Evolutionary conservation across 2,113 vertebrate genomes (phyloP).

Genomic region (Engystomops pustulosus): DNA sequence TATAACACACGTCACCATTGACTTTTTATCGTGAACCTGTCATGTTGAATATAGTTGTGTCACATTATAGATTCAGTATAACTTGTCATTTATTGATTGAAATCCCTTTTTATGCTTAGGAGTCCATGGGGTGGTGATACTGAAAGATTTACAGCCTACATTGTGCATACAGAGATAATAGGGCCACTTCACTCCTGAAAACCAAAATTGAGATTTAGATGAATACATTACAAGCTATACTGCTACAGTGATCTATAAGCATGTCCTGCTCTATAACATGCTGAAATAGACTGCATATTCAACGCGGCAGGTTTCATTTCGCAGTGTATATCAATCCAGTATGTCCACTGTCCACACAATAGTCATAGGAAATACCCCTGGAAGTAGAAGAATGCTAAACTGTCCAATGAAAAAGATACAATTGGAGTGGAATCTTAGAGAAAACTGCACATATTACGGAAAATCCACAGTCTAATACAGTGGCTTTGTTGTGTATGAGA

Average conservation of each 20-base stretch:
- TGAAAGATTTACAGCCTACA: background rate
- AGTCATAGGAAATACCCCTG: constrained; percentile 14
- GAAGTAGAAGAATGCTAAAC: background rate
- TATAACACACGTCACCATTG: background rate
- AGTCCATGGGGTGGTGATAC: background rate
- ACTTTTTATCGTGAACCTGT: background rate
- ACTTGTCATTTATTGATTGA: background rate
- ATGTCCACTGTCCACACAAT: constrained; percentile 5
- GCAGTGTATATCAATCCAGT: constrained; percentile 11
- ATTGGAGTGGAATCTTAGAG: background rate
- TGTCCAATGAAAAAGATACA: background rate
- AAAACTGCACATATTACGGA: no score
- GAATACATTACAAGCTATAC: background rate
- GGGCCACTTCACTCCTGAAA: background rate
- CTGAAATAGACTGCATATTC: background rate
- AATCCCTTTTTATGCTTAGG: background rate
- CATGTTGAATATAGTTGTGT: background rate
- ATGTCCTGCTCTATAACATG: background rate
- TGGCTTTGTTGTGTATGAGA: no score
- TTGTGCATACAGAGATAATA: background rate
- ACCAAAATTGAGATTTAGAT: background rate
- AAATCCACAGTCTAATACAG: no score
- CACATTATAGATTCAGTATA: background rate
- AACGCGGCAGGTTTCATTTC: background rate
- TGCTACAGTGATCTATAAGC: background rate